Evolutionary conservation across 1,140 invertebrate species (phyloP).

Genomic region (Musca domestica): DNA sequence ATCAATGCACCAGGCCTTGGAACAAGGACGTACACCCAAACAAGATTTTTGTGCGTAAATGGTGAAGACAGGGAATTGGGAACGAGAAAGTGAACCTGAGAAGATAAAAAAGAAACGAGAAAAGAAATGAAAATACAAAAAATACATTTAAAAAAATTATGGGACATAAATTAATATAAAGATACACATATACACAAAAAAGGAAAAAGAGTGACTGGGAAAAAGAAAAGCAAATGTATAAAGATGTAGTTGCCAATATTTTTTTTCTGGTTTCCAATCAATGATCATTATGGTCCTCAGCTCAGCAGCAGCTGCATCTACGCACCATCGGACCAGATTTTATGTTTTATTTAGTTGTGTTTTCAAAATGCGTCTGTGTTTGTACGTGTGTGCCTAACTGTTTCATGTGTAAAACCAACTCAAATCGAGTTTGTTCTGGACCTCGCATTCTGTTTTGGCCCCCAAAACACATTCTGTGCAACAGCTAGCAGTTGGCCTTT

Average conservation of each 20-base stretch:
- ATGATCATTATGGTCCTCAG: neutral
- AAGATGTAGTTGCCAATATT: neutral
- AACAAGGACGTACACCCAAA: slow-evolving; percentile 78
- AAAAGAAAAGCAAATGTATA: neutral
- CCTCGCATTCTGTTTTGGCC: no score
- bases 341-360: no score
- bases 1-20: slow-evolving; percentile 89
- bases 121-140: slow-evolving; percentile 19
- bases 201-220: neutral
- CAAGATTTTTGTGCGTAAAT: slow-evolving; percentile 94
- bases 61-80: slow-evolving; percentile 94
- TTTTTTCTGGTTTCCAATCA: neutral
- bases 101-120: slow-evolving; percentile 16
- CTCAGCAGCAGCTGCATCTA: neutral
- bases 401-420: no score
- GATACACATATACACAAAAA: neutral
- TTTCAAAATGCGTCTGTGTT: no score
- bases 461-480: no score
- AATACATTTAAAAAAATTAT: slow-evolving; percentile 14
- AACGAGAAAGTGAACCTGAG: slow-evolving; percentile 81
- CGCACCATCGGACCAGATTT: slow-evolving; percentile 11
- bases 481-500: no score
- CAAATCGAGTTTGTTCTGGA: no score
- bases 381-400: no score
- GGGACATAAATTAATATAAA: neutral